Base-by-base conservation (phyloP, 2,888 invertebrate genomes). In the Himalopsyche kuldschensis region DNA sequence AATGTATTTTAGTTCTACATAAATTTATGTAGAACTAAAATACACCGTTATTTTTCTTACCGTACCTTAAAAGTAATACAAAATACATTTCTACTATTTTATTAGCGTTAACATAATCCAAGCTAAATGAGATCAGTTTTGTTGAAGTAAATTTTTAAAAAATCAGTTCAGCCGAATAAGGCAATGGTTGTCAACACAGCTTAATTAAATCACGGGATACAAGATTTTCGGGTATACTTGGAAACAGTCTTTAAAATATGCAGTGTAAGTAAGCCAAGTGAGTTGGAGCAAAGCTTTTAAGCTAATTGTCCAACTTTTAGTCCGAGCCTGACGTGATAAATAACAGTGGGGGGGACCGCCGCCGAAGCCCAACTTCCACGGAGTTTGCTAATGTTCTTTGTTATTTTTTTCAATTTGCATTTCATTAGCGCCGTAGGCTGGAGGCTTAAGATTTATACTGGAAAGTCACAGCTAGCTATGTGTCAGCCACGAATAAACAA, bases 301-400 rank as follows among this genome's bases (percentile, higher is more conserved):
- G 85, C 85, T 85, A 85, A 85, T 85, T 84, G 85, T 84, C 80
- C 80, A 85, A 85, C 78, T 85, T 85, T 80, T 75, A 78, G 78
- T 76, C 76, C 81, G 32, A 75, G 63, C 75, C 41, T 48, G 83
- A 83, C 78, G 80, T 78, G 78, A 83, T 83, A 84, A 84, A 84
- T 84, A 82, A 77, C 80, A 20, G 79, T 75, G 31, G 20, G 75
- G 77, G 27, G 30, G 30, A 75, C 69, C 81, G 30, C 32, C 31
- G 20, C 48, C 48, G 20, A 32, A 46, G 30, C 75, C 30, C 35
- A n/a, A 35, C 35, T 78, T n/a, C 20, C 20, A 75, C 31, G 24
- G 35, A 80, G 48, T 83, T 78, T 77, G 47, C 81, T 80, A 84
- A 81, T 82, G 77, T 69, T 55, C 76, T 76, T 80, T 81, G 78